These are phyloP conservation scores for Sitophilus oryzae DNA, from an alignment of 1,140 invertebrate species.

Conservation along the genomic window DNA sequence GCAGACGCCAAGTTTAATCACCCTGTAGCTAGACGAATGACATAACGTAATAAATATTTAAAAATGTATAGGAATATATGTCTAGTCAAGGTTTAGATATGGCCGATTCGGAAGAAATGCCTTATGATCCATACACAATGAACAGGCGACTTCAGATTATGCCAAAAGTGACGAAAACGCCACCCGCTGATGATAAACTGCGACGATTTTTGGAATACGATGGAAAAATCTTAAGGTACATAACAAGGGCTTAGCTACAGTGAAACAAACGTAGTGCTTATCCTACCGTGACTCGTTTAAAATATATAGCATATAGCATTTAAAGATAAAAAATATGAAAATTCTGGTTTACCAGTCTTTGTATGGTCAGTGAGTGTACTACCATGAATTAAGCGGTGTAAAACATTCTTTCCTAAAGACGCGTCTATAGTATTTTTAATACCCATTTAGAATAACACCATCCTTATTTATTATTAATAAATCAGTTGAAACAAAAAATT, in stretches of 20 bases:
- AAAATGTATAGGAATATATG: slow-evolving; percentile 61
- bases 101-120: slow-evolving; percentile 61
- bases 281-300: too few species aligned
- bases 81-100: slow-evolving; percentile 76
- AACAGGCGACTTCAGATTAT: slow-evolving; percentile 39
- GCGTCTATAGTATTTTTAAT: too few species aligned
- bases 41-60: background rate
- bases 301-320: background rate
- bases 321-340: background rate
- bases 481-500: too few species aligned
- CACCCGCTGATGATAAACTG: slow-evolving; percentile 49
- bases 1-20: too few species aligned
- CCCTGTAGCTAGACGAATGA: too few species aligned
- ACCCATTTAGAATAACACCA: too few species aligned
- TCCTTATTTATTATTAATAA: too few species aligned
- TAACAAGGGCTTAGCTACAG: too few species aligned
- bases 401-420: too few species aligned
- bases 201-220: slow-evolving; percentile 65
- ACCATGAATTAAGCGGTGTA: too few species aligned
- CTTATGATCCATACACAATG: slow-evolving; percentile 63
- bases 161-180: slow-evolving; percentile 29
- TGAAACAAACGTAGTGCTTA: too few species aligned
- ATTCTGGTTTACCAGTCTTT: background rate
- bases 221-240: slow-evolving; percentile 63
- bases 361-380: too few species aligned